A percentile compares a stretch with the other conserved stretches of the same genome.
phyloP scores from a whole-genome alignment of 2,888 invertebrate genomes.

The Acrobasis consociella region DNA sequence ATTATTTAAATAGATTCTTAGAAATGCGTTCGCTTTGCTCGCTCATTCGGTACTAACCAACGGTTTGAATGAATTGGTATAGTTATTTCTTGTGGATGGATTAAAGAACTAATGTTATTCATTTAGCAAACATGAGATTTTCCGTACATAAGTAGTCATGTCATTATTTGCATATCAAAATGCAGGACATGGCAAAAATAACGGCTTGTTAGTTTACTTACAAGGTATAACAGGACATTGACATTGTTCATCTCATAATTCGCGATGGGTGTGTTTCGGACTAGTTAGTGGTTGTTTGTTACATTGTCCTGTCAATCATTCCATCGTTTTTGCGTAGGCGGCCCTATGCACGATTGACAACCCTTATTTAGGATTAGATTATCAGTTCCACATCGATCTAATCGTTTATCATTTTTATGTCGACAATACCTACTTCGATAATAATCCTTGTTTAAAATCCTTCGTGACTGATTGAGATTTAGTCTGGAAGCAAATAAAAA shows the following conservation, averaged over 20 bases:
- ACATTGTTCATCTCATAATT: conserved; percentile 44
- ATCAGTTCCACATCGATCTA: not conserved
- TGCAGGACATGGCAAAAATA: conserved; percentile 18
- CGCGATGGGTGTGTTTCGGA: conserved; percentile 43
- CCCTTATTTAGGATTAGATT: conserved; percentile 22
- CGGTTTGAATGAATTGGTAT: no score
- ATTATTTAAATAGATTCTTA: no score
- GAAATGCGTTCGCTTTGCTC: no score
- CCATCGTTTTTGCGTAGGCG: conserved; percentile 36
- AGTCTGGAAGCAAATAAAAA: no score
- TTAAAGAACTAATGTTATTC: not conserved
- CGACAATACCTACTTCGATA: not conserved
- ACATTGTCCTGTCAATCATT: conserved; percentile 64
- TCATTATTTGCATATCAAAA: conserved; percentile 9
- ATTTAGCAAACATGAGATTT: not conserved
- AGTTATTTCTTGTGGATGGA: no score
- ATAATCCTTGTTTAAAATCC: not conserved
- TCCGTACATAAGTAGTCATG: not conserved
- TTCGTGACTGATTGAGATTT: no score
- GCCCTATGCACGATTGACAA: conserved; percentile 24
- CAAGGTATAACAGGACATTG: conserved; percentile 51
- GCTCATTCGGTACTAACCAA: no score
- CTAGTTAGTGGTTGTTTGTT: conserved; percentile 32
- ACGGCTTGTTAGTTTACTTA: conserved; percentile 39
- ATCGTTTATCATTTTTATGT: not conserved